Evolutionary conservation across 1,140 invertebrate species (phyloP), one percentile per base, ranked within the genome.

Genomic region (Mercenaria mercenaria): DNA sequence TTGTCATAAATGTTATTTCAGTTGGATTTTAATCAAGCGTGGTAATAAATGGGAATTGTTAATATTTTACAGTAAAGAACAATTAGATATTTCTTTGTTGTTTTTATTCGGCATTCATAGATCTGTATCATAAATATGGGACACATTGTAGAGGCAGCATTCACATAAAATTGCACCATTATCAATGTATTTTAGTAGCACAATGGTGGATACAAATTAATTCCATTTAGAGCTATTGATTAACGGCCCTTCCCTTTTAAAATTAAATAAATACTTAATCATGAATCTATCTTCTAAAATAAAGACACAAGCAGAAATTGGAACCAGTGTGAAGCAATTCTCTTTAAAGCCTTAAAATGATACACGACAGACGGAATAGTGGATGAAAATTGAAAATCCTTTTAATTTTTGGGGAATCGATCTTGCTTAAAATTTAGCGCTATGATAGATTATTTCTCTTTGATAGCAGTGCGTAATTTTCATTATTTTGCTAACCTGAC

Each of bases 11-110:
- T 72, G 13, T 72, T 72, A 37, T 67, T 23, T 72, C 67, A 37
- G 67, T 39, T 23, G 29, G 37, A 72, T 39, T 72, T 13, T 32
- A 72, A 41, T 41, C 67, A 72, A 6, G 11, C 67, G 29, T 72
- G 32, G 23, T 20, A 72, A 39, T 72, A 72, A 72, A 72, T 72
- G 37, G 18, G 67, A 72, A 72, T 72, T 41, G 67, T 72, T 29
- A 72, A 72, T 72, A 72, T 37, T 72, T 72, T 72, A 72, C 67
- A 41, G 23, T 72, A 41, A 72, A 72, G 34, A 72, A 72, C 67
- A 72, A 72, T 72, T 72, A 72, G 37, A 39, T 15, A 23, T 72
- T 37, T 72, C 67, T 72, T 72, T 72, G 67, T 72, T 72, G 37
- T 72, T 39, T 72, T 72, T 39, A 64, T 72, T 26, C 67, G 1